Evolutionary conservation across 1,140 invertebrate species (phyloP), one percentile per base, ranked within the genome.

Genomic region (Drosophila eugracilis): DNA sequence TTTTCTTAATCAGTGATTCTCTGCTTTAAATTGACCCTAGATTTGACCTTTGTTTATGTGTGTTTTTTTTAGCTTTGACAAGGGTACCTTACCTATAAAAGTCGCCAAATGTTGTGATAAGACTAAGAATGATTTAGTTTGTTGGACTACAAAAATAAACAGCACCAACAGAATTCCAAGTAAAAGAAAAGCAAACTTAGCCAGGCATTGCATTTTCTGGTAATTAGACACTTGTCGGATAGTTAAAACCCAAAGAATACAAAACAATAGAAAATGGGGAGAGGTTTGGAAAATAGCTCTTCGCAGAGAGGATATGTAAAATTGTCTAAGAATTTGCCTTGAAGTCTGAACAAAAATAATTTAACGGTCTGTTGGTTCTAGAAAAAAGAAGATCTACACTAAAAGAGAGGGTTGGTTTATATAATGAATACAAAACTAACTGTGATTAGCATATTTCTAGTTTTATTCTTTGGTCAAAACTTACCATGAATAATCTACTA

Each of bases 191-290:
- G 19, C 14, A 66, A 44, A 53, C 45, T 17, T 24, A 44, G 22
- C 47, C 47, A 54, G 50, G 41, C 69, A 78, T 62, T 66, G 70
- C 39, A 72, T 83, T 65, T 67, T 60, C 26, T 74, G 60, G 84
- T 88, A 88, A 88, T 83, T 88, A 84, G 63, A 88, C 69, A 72
- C 78, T 62, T 52, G 66, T 48, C 42, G 50, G 45, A 37, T 45
- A 58, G 45, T 49, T 41, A 65, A 15, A 21, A 34, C 44, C 9
- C 6, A 32, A 80, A 66, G 48, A 53, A 48, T 55, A 42, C 32
- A 76, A 76, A 15, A 53, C 21, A 32, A 30, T 30, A 14, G 28
- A 49, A 17, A 47, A 19, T 12, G 2, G 14, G 17, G 19, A 44
- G 37, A 42, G 32, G 10, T 62, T 62, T 62, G 37, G 22, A 48